A percentile compares a stretch with the other conserved stretches of the same genome.
Conservation (phyloP, 2,888 invertebrate species). For the Heliconius cydno region DNA sequence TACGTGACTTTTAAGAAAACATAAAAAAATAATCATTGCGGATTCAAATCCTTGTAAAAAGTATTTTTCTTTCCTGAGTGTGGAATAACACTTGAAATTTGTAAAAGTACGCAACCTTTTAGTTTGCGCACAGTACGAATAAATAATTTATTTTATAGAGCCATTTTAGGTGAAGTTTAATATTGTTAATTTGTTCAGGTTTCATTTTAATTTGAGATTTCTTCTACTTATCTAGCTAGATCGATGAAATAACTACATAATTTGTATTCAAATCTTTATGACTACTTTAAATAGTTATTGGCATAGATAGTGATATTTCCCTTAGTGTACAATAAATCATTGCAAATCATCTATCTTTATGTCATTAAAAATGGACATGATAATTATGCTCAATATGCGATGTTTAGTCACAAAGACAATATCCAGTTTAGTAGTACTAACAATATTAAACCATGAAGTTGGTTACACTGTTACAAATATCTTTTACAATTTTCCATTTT, state of each 20-base stretch:
- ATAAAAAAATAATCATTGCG: too few relatives aligned
- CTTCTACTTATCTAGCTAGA: too few relatives aligned
- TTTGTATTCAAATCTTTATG: not conserved
- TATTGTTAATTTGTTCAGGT: too few relatives aligned
- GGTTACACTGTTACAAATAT: not conserved
- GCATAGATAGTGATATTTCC: not conserved
- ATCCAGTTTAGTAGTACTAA: conserved; percentile 10
- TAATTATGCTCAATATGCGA: not conserved
- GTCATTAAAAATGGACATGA: not conserved
- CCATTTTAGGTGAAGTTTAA: too few relatives aligned
- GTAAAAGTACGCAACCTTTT: too few relatives aligned
- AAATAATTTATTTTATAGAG: too few relatives aligned
- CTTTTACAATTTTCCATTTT: not conserved
- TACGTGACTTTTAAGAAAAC: too few relatives aligned
- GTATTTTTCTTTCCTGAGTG: too few relatives aligned
- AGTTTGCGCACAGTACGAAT: too few relatives aligned
- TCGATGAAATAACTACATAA: not conserved
- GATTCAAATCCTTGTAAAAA: too few relatives aligned
- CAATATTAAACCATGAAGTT: conserved; percentile 5
- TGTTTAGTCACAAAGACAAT: not conserved
- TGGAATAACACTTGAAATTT: too few relatives aligned
- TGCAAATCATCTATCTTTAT: not conserved
- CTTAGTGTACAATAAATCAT: not conserved
- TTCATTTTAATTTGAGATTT: too few relatives aligned
- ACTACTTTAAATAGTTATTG: not conserved